Evolutionary conservation across 2,888 invertebrate genomes (phyloP), one percentile per base, ranked within the genome.

Genomic region (Archips xylosteana): DNA sequence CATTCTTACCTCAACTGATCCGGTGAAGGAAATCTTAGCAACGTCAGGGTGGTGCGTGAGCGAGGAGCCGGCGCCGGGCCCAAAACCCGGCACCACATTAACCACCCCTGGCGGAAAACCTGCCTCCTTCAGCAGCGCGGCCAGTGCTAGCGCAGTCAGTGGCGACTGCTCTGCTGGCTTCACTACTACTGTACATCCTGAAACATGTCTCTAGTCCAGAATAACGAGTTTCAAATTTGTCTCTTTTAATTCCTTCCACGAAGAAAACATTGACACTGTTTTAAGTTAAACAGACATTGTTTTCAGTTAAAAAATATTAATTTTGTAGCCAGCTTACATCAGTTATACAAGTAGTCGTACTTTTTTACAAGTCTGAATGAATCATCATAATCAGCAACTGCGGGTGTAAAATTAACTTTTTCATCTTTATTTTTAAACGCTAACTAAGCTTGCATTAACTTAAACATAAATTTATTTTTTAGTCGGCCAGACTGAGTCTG

Each of bases 151-250:
- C 0, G 99, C 98, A 0, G 98, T 97, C 62, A 99, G 91, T 0
- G 98, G 97, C 0, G 99, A 99, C 90, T 99, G 99, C 87, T 99
- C 99, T 0, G 99, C 99, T 0, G 98, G 97, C 89, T 99, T 99
- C 78, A 99, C 94, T 0, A 99, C 96, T 15, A 98, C 95, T 0
- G 97, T 97, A 84, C 98, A 96, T 79, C 97, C 97, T 92, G 39
- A 8, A 70, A 57, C 8, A 54, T 54, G 1, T 54, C 2, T 23
- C 2, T 23, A 2, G 0, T 54, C 23, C 23, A 54, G 54, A 54
- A 54, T n/a, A 12, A 45, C 12, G 45, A 45, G 3, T 45, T 12
- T 13, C 49, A 3, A n/a, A 5, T 49, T n/a, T 3, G n/a, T 4
- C n/a, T 8, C 3, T 45, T 45, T 45, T 45, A 10, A 45, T 9